Percentiles rank a stretch among this genome's conserved stretches.
Evolutionary conservation across 64 coral and sea anemone species (phyloP).

Genomic region (Stylophora pistillata): DNA sequence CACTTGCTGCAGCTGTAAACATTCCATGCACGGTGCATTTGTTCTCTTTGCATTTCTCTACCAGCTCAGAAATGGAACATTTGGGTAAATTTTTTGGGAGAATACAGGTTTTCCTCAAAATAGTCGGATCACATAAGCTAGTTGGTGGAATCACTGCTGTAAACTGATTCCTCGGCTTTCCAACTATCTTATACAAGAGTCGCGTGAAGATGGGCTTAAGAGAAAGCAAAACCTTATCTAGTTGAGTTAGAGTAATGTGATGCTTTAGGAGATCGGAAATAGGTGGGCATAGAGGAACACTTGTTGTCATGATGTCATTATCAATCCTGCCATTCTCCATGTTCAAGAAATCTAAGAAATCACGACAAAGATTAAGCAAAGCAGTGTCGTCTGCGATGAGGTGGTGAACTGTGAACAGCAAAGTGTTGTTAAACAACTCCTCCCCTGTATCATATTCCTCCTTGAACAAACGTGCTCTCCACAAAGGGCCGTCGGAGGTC

Average conservation of each 20-base stretch:
- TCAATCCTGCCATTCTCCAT: not conserved
- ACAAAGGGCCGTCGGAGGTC: constrained; percentile 52
- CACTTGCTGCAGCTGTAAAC: constrained; percentile 41
- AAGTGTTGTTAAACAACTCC: constrained; percentile 36
- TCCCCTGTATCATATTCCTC: constrained; percentile 57
- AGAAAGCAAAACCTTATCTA: constrained; percentile 11
- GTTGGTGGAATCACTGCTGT: constrained; percentile 31
- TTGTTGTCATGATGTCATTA: not conserved
- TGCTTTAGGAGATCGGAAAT: not conserved
- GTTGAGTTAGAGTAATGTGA: constrained; percentile 7
- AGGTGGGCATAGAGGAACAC: not conserved
- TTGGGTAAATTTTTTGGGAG: constrained; percentile 44
- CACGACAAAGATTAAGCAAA: constrained; percentile 30
- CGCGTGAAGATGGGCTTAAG: constrained; percentile 7
- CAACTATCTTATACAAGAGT: not conserved
- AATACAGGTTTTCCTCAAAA: constrained; percentile 61
- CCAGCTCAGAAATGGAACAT: constrained; percentile 22
- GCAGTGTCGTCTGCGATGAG: constrained; percentile 43
- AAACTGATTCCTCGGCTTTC: constrained; percentile 44
- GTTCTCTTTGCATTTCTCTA: constrained; percentile 40
- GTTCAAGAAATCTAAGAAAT: constrained; percentile 53
- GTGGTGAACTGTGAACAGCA: constrained; percentile 42
- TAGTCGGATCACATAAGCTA: constrained; percentile 36
- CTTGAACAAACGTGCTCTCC: constrained; percentile 58
- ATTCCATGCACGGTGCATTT: constrained; percentile 69